Evolutionary conservation across 2,113 vertebrate species (phyloP).

Genomic region (Phycodurus eques): DNA sequence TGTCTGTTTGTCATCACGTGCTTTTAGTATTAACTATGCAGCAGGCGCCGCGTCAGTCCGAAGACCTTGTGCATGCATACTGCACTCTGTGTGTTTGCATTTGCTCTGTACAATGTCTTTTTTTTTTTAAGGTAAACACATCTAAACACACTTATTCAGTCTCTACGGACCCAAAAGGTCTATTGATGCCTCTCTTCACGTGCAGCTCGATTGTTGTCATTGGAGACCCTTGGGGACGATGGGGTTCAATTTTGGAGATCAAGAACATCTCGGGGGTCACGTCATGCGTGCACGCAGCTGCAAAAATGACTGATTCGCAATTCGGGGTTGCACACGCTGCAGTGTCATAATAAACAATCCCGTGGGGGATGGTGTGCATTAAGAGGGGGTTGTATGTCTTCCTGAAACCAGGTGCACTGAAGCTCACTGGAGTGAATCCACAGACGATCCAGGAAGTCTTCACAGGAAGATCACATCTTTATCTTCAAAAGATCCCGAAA

Average conservation of each 20-base stretch:
- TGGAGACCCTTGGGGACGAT: neutral
- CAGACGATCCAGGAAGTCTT: neutral
- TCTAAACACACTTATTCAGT: neutral
- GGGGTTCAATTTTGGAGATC: neutral
- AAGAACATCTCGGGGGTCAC: neutral
- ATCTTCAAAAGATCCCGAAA: conserved; percentile 9
- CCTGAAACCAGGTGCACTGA: neutral
- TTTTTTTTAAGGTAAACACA: neutral
- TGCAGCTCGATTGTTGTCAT: neutral
- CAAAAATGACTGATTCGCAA: conserved; percentile 2
- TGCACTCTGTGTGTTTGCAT: neutral
- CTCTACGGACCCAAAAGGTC: neutral
- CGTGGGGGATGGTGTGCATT: neutral
- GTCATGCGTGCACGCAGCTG: neutral
- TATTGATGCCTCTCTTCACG: neutral
- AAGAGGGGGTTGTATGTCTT: neutral
- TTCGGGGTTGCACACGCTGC: conserved; percentile 1
- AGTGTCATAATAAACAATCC: conserved; percentile 2
- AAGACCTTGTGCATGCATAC: too few species aligned
- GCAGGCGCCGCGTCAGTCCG: too few species aligned
- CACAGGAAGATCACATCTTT: neutral
- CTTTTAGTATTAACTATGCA: too few species aligned
- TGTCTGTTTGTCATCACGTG: too few species aligned
- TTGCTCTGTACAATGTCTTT: neutral
- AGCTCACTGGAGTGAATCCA: neutral